Evolutionary conservation across 2,888 invertebrate genomes (phyloP).

Genomic region (Meiosimyza platycephala): DNA sequence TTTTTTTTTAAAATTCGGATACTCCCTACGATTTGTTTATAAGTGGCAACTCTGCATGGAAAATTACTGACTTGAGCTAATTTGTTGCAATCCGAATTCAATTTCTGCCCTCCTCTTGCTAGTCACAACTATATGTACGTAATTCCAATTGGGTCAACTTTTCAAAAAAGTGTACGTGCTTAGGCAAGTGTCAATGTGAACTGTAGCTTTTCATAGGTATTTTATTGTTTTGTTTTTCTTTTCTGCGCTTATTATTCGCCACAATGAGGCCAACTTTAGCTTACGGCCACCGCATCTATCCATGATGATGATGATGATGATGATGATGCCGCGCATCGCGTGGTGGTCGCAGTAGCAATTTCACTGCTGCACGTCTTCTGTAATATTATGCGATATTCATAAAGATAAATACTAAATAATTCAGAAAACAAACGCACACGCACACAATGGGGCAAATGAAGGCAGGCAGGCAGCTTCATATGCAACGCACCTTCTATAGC

Average conservation of each 20-base stretch:
- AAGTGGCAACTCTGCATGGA: too few species aligned
- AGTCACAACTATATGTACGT: too few species aligned
- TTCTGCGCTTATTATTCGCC: neutral
- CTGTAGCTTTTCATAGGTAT: neutral
- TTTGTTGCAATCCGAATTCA: too few species aligned
- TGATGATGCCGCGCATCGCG: neutral
- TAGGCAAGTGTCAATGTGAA: slow-evolving; percentile 8
- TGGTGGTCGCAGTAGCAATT: neutral
- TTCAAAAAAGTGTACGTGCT: neutral
- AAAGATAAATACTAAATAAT: slow-evolving; percentile 16
- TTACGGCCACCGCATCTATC: neutral
- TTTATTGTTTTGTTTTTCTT: neutral
- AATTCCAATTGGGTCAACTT: too few species aligned
- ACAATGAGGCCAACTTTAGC: neutral
- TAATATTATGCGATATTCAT: slow-evolving; percentile 24
- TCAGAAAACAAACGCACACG: neutral
- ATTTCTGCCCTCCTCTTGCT: too few species aligned
- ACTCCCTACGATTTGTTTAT: too few species aligned
- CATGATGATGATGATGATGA: too few species aligned
- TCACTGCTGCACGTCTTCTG: slow-evolving; percentile 11
- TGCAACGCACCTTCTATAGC: too few species aligned
- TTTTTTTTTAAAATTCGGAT: too few species aligned
- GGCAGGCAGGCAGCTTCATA: too few species aligned
- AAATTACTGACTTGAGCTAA: too few species aligned
- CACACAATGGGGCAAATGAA: neutral